Evolutionary conservation across 2,113 vertebrate genomes (phyloP).

Genomic region (Grammomys dolichurus): DNA sequence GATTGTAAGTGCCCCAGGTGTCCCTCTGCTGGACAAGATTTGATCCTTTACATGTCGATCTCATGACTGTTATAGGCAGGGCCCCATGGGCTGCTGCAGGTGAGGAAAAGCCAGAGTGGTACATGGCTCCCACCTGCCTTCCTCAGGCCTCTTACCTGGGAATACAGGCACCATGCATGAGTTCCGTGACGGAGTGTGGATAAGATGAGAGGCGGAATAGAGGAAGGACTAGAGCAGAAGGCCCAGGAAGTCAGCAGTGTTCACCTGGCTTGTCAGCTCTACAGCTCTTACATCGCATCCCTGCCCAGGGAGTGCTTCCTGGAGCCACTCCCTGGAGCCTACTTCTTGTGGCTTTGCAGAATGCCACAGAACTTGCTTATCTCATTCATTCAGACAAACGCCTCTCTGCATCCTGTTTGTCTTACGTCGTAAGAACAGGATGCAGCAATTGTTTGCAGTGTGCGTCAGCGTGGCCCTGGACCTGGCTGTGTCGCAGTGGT

Average conservation of each 20-base stretch:
- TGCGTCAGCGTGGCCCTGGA: constrained; percentile 80
- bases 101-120: neutral
- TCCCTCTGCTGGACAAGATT: neutral
- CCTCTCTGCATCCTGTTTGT: constrained; percentile 86
- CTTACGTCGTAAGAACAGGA: constrained; percentile 84
- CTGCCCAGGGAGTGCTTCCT: too few relatives aligned
- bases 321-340: neutral
- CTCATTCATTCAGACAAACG: constrained; percentile 81
- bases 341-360: neutral
- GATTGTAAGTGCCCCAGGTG: too few relatives aligned
- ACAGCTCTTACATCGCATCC: neutral
- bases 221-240: neutral
- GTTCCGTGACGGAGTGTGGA: neutral
- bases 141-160: neutral
- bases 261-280: neutral
- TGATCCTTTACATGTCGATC: too few relatives aligned
- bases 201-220: neutral
- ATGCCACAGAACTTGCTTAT: constrained; percentile 76
- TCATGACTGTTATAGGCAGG: neutral
- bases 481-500: neutral
- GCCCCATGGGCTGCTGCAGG: too few relatives aligned
- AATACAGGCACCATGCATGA: neutral
- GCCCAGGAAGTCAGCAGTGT: neutral
- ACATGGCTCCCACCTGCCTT: neutral
- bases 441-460: constrained; percentile 83